Base-by-base conservation (phyloP, 1,140 invertebrate species). In the Temnothorax longispinosus region DNA sequence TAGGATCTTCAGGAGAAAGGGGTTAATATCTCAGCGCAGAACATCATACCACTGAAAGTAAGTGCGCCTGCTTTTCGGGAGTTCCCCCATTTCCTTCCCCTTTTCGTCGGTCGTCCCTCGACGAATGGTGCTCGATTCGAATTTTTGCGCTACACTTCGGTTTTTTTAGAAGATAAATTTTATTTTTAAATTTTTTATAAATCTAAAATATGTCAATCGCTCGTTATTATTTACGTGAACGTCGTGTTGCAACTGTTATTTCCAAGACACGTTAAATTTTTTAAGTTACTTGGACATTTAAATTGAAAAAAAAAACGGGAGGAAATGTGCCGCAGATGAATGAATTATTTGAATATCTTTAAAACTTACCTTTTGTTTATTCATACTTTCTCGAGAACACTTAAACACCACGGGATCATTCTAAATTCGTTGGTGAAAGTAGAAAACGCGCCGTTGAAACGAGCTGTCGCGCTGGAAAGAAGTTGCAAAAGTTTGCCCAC, bases 41-140 rank as follows among this genome's bases (percentile, higher is more conserved):
- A 97, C 96, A 97, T 98, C 96, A 97, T 98, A 94, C 97, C 97
- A 95, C 96, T 98, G 89, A 98, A 98, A 98, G 98, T 98, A 97
- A 98, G 98, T 97, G 94, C 91, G 91, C 90, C 93, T 92, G 80
- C 93, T 89, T 81, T 88, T 90, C 88, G 35, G 87, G 87, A 92
- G 87, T 65, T 56, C 78, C 82, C 71, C 78, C 76, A 58, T 50
- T 62, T 84, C 32, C 69, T 38, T 50, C 65, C 60, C 21, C 56
- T 67, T 27, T 80, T 78, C 82, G 86, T 88, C 75, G 89, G 50
- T 62, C 80, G 50, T 62, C 80, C 81, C 44, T 71, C 81, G 76
- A 85, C 50, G 44, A 87, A 69, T 60, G 81, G 81, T 84, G 80
- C 69, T 84, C 80, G 41, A 71, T 35, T 74, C 13, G n/a, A 62